Base-by-base conservation (phyloP, 2,113 vertebrate species). In the Tiliqua scincoides region DNA sequence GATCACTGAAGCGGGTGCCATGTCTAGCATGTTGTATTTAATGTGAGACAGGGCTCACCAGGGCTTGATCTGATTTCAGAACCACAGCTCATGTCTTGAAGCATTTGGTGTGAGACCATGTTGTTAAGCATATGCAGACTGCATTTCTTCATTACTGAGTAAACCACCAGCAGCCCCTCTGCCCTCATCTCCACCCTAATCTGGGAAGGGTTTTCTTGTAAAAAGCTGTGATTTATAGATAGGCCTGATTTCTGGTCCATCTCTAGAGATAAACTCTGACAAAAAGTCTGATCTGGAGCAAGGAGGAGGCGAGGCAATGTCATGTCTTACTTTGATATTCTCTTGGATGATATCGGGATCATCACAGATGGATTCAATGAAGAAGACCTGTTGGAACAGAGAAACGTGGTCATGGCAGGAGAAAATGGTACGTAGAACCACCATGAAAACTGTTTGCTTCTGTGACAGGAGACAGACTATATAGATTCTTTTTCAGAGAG, bases 361-460 rank as follows among this genome's bases (percentile, higher is more conserved):
- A 10, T 98, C 96, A 83, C 98, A 98, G 72, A 99, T 95, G 0
- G 98, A 99, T 91, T 98, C 98, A 20, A 99, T 96, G 8, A 99
- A 98, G 92, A 99, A 98, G 21, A 98, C 97, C 98, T 98, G 87
- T 25, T 57, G 73, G 68, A 59, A 37, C 77, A 78, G 3, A 68
- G 35, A 0, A 3, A 5, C 4, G 0, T 18, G 35, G 30, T 67
- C 37, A 83, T 6, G 54, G 14, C 20, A 70, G 37, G 21, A 62
- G 54, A 52, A 17, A 8, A 9, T 23, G 32, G 20, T 21, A 12
- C 21, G 52, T 6, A 1, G 43, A 85, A 32, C 43, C 30, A 17
- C 14, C 30, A 59, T 57, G 17, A 32, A 54, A 67, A 32, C 30
- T n/a, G 32, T 62, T 63, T 73, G 40, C 9, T 43, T 61, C 27